phyloP scores from a whole-genome alignment of 1,140 invertebrate species.

The Drosophila miranda region DNA sequence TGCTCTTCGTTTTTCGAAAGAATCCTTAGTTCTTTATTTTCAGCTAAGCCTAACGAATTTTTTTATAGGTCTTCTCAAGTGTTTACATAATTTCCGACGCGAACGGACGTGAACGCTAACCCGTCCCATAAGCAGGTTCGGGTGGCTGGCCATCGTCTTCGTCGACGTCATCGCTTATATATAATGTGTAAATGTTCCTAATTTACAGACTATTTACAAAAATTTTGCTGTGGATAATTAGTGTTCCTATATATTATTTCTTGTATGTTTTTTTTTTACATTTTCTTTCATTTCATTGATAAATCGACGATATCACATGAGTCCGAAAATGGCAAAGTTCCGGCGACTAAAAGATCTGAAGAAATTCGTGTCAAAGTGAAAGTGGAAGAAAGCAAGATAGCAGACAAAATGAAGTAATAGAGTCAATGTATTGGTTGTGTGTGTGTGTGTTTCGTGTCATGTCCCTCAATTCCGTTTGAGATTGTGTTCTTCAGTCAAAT shows the following conservation, averaged over 20 bases:
- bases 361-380: slow-evolving; percentile 19
- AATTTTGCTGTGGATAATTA: slow-evolving; percentile 61
- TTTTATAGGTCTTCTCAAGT: slow-evolving; percentile 52
- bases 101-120: background rate
- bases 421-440: slow-evolving; percentile 14
- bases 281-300: slow-evolving; percentile 71
- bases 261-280: slow-evolving; percentile 58
- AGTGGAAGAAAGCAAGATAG: slow-evolving; percentile 34
- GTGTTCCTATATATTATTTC: slow-evolving; percentile 51
- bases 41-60: slow-evolving; percentile 74
- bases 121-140: slow-evolving; percentile 3
- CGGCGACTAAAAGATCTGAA: slow-evolving; percentile 81
- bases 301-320: slow-evolving; percentile 81
- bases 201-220: slow-evolving; percentile 74
- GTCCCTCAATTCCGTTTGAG: slow-evolving; percentile 52
- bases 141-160: slow-evolving; percentile 30
- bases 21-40: slow-evolving; percentile 82
- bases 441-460: slow-evolving; percentile 36
- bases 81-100: slow-evolving; percentile 31
- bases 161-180: slow-evolving; percentile 46
- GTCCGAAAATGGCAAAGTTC: slow-evolving; percentile 81
- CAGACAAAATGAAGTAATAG: slow-evolving; percentile 16
- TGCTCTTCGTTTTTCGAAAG: slow-evolving; percentile 60
- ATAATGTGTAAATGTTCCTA: slow-evolving; percentile 65
- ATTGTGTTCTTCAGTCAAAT: slow-evolving; percentile 71